Evolutionary conservation across 2,113 vertebrate species (phyloP).

Genomic region (Chascanopsetta lugubris): DNA sequence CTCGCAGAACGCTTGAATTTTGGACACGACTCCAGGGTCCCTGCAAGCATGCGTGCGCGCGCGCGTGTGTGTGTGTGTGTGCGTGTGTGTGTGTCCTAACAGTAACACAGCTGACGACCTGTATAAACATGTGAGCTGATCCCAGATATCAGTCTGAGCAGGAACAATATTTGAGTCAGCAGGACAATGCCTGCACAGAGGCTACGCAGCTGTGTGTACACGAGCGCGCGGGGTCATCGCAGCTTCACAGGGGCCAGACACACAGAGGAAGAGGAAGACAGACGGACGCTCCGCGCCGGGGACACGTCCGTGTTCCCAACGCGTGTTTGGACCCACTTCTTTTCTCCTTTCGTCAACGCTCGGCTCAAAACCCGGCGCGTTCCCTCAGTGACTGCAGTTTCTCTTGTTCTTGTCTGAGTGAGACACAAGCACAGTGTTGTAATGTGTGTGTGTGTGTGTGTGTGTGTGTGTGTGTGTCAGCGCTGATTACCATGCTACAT

Average conservation of each 20-base stretch:
- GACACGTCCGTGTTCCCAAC: slow-evolving; percentile 37
- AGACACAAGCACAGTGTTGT: neutral
- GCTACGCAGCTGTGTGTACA: slow-evolving; percentile 71
- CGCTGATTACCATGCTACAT: slow-evolving; percentile 2
- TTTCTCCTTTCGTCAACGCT: neutral
- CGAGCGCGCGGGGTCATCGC: slow-evolving; percentile 24
- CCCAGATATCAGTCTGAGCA: slow-evolving; percentile 64
- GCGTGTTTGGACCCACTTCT: neutral
- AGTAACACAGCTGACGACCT: slow-evolving; percentile 67
- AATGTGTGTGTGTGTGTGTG: neutral
- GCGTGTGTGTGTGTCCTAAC: slow-evolving; percentile 35
- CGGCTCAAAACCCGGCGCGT: neutral
- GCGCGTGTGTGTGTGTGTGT: neutral
- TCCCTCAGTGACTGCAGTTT: neutral
- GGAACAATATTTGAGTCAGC: slow-evolving; percentile 60
- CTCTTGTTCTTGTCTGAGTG: neutral
- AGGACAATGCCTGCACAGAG: slow-evolving; percentile 69
- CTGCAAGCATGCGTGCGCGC: no score
- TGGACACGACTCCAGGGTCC: no score
- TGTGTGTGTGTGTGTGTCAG: neutral
- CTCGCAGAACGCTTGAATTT: no score
- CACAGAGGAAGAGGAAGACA: slow-evolving; percentile 58
- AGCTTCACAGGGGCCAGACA: slow-evolving; percentile 37
- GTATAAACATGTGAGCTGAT: slow-evolving; percentile 65
- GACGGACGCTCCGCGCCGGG: slow-evolving; percentile 29